These are phyloP conservation scores for Wasmannia auropunctata DNA, from an alignment of 1,140 invertebrate species.

Conservation along the genomic window DNA sequence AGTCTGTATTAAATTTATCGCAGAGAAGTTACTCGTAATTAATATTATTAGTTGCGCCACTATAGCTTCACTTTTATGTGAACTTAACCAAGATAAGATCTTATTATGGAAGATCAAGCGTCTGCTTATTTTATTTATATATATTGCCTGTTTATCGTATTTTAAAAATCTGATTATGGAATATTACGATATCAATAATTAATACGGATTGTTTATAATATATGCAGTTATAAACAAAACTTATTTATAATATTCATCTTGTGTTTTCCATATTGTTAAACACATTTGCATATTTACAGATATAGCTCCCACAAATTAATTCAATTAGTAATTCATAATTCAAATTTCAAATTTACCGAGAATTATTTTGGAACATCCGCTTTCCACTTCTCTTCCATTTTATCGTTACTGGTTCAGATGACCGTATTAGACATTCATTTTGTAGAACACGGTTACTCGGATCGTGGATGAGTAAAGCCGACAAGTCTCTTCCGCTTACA, in stretches of 20 bases:
- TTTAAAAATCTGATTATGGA: not conserved
- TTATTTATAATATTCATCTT: not conserved
- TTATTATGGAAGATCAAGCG: not conserved
- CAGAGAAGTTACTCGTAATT: not conserved
- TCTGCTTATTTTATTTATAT: not conserved
- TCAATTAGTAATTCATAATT: not conserved
- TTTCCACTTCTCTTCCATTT: constrained; percentile 8
- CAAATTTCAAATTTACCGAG: not conserved
- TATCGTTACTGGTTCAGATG: not conserved
- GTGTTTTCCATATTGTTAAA: not conserved
- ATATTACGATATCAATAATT: not conserved
- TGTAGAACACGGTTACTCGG: constrained; percentile 21
- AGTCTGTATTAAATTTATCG: constrained; percentile 12
- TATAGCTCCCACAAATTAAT: not conserved
- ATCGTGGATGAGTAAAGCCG: constrained; percentile 31
- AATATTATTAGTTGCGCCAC: not conserved
- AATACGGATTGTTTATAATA: not conserved
- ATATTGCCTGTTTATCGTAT: not conserved
- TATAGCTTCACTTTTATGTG: not conserved
- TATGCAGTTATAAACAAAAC: not conserved
- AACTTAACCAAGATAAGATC: not conserved
- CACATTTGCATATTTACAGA: not conserved
- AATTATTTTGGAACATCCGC: not conserved
- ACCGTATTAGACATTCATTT: constrained; percentile 31
- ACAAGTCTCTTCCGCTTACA: constrained; percentile 53